These are phyloP conservation scores for Polypedilum pembai DNA, from an alignment of 1,140 invertebrate genomes.

Conservation along the genomic window DNA sequence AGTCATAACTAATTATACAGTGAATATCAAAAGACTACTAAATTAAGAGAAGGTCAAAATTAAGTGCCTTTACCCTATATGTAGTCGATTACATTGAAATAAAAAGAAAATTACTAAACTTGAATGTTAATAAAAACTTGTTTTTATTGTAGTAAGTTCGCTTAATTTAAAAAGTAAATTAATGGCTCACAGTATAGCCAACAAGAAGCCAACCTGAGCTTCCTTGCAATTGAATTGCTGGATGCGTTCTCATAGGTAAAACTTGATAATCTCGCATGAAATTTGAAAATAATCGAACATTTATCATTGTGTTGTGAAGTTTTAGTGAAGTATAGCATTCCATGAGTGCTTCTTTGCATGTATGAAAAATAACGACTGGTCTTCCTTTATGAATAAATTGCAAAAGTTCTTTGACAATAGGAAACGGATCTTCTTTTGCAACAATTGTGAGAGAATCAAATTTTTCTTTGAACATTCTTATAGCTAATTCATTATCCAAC, in stretches of 20 bases:
- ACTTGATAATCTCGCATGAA: constrained; percentile 89
- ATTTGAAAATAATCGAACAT: constrained; percentile 70
- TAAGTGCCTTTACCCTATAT: no score
- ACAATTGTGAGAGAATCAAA: constrained; percentile 74
- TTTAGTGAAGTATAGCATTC: constrained; percentile 73
- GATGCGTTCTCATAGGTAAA: constrained; percentile 73
- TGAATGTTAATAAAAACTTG: no score
- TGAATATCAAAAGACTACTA: no score
- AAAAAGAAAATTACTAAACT: no score
- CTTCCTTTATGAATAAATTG: constrained; percentile 66
- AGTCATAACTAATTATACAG: no score
- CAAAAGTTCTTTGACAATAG: constrained; percentile 66
- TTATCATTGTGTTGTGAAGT: constrained; percentile 56
- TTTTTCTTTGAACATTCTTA: constrained; percentile 50
- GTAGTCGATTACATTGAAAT: no score
- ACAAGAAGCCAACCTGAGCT: constrained; percentile 67
- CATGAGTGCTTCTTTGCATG: constrained; percentile 69
- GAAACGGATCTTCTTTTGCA: constrained; percentile 75
- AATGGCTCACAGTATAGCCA: constrained; percentile 50
- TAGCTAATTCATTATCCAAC: constrained; percentile 55
- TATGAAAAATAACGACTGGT: constrained; percentile 76
- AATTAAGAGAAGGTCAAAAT: no score
- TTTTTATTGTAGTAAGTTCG: no score
- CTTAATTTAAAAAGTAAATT: not conserved
- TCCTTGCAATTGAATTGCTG: constrained; percentile 67